phyloP scores from a whole-genome alignment of 1,140 invertebrate genomes.

The Cardiocondyla obscurior region DNA sequence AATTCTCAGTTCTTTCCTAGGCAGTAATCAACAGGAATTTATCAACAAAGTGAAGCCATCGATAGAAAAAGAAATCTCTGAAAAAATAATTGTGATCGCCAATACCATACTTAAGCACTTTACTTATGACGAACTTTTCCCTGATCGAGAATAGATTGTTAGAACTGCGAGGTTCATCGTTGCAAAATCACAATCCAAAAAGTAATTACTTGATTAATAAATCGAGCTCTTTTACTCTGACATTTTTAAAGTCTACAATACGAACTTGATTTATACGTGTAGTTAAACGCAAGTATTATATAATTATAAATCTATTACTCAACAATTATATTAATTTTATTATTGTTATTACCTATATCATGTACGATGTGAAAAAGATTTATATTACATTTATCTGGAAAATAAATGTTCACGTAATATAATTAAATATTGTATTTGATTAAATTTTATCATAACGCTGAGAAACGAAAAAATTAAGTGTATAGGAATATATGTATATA shows the following conservation, averaged over 20 bases:
- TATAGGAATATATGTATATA: background rate
- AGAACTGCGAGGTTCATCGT: background rate
- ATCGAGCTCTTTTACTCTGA: too few species aligned
- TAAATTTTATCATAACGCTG: background rate
- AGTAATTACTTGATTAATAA: too few species aligned
- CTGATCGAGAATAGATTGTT: slow-evolving; percentile 72
- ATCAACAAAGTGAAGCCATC: slow-evolving; percentile 69
- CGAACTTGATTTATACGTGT: slow-evolving; percentile 2
- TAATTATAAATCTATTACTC: background rate
- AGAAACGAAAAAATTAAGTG: background rate
- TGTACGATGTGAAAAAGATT: background rate
- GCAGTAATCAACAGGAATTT: slow-evolving; percentile 71
- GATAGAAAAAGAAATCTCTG: slow-evolving; percentile 73
- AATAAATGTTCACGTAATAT: background rate
- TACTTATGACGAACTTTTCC: slow-evolving; percentile 78
- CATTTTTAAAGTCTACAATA: background rate
- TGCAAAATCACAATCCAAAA: background rate
- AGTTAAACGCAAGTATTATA: background rate
- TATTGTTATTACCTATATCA: background rate
- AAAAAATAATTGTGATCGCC: slow-evolving; percentile 60
- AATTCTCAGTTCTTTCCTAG: slow-evolving; percentile 23
- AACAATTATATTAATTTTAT: background rate
- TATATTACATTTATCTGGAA: too few species aligned
- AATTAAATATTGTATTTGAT: background rate
- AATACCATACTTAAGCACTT: slow-evolving; percentile 77